Conservation (phyloP, 2,888 invertebrate genomes). For the Dione vanillae region DNA sequence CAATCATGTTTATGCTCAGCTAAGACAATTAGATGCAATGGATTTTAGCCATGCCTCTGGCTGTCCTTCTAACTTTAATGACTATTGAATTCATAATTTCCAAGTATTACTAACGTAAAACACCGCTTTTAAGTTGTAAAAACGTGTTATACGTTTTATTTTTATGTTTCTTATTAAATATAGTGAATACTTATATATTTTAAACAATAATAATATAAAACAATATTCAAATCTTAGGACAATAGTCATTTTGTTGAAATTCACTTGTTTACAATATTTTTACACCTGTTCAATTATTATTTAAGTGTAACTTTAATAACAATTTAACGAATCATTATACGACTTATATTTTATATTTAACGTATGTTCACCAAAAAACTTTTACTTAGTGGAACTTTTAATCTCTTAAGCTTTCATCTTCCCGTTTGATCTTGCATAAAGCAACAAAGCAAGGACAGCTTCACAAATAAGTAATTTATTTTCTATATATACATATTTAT, state of each 20-base stretch:
- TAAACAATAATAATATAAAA: background rate
- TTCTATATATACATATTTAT: too few relatives aligned
- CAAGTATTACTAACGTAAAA: background rate
- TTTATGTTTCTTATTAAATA: background rate
- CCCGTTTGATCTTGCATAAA: too few relatives aligned
- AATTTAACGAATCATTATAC: too few relatives aligned
- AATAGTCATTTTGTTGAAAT: background rate
- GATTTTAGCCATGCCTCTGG: constrained; percentile 29
- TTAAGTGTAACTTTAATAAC: constrained; percentile 7
- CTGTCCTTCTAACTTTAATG: constrained; percentile 16
- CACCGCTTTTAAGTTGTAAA: background rate
- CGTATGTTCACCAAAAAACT: too few relatives aligned
- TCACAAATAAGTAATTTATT: too few relatives aligned
- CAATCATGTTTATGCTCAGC: constrained; percentile 41
- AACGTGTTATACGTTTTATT: background rate
- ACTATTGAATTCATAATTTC: constrained; percentile 20
- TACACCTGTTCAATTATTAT: constrained; percentile 15
- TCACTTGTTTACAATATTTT: background rate
- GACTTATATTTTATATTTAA: too few relatives aligned
- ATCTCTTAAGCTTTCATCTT: background rate
- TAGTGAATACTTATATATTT: background rate
- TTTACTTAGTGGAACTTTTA: background rate
- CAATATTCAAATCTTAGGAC: background rate
- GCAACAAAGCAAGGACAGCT: too few relatives aligned
- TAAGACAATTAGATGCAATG: constrained; percentile 41